Evolutionary conservation across 2,113 vertebrate species (phyloP), one percentile per base, ranked within the genome.

Genomic region (Odocoileus hemionus): DNA sequence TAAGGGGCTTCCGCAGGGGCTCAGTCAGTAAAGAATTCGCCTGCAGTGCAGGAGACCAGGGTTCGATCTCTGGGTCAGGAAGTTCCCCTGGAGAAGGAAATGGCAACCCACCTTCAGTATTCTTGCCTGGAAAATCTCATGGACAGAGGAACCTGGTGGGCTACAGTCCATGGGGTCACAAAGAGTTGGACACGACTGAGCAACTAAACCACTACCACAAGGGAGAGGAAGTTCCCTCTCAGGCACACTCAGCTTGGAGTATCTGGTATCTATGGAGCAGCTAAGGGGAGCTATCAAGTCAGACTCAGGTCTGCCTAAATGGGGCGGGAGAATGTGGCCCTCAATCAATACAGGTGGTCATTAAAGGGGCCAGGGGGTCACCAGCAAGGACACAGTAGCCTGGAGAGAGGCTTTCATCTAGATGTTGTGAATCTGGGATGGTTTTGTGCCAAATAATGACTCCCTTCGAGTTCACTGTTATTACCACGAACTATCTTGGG

Each of bases 371-470:
- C 80, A 30, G 1, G 5, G 54, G 67, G 26, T 36, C 80, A 39
- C 0, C 1, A 13, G 6, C 7, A 25, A 95, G 43, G 30, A 74
- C 1, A 13, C 0, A 14, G 33, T 0, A 47, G 36, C 30, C 7
- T 43, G 10, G 76, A 43, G 36, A 57, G 15, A 47, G 74, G 17
- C 39, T 74, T 64, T 43, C 12, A 13, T 43, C 57, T 30, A 36
- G 15, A 60, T 3, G n/a, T 4, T 13, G 2, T 39, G 52, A 58
- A 84, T 50, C 50, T n/a, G 54, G 78, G 50, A 23, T 36, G 13
- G 12, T 78, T 80, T 11, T 33, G 12, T 60, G 33, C 58, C 92
- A 55, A 70, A n/a, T 11, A 47, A 30, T 0, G 5, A 43, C 19
- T 58, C 16, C 43, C n/a, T 19, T 47, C 17, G 15, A 45, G 61